Evolutionary conservation across 2,113 vertebrate genomes (phyloP).

Genomic region (Spea bombifrons): DNA sequence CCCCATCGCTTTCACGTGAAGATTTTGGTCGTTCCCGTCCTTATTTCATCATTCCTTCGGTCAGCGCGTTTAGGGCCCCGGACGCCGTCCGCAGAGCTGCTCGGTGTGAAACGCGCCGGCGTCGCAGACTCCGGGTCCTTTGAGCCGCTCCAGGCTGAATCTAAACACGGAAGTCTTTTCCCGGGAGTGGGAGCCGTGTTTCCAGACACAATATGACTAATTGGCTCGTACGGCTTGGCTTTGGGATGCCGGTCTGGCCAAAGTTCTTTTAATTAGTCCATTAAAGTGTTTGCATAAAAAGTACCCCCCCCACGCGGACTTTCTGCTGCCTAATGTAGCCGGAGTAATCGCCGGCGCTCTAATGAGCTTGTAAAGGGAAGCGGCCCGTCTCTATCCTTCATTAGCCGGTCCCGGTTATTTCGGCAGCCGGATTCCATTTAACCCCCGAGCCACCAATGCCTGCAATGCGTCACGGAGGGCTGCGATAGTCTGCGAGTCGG

Average conservation of each 20-base stretch:
- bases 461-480: neutral
- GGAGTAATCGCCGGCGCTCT: constrained; percentile 31
- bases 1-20: too few species aligned
- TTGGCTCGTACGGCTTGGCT: constrained; percentile 33
- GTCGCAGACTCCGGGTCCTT: neutral
- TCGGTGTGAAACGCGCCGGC: constrained; percentile 2
- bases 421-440: constrained; percentile 3
- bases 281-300: constrained; percentile 36
- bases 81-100: neutral
- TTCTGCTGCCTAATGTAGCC: constrained; percentile 37
- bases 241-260: constrained; percentile 29
- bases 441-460: neutral
- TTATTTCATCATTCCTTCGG: too few species aligned
- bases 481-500: too few species aligned
- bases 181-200: constrained; percentile 25
- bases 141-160: constrained; percentile 30
- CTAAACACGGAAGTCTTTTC: constrained; percentile 30
- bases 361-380: constrained; percentile 45
- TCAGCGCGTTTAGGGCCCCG: too few species aligned
- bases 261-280: constrained; percentile 45
- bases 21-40: too few species aligned
- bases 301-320: constrained; percentile 29
- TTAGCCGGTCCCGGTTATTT: constrained; percentile 21
- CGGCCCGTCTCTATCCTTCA: constrained; percentile 35
- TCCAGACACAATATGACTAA: constrained; percentile 45